Percentiles rank a stretch among this genome's conserved stretches.
phyloP scores from a whole-genome alignment of 37 sponge, comb jelly and placozoan species.

The Cliona cf. orientalis region DNA sequence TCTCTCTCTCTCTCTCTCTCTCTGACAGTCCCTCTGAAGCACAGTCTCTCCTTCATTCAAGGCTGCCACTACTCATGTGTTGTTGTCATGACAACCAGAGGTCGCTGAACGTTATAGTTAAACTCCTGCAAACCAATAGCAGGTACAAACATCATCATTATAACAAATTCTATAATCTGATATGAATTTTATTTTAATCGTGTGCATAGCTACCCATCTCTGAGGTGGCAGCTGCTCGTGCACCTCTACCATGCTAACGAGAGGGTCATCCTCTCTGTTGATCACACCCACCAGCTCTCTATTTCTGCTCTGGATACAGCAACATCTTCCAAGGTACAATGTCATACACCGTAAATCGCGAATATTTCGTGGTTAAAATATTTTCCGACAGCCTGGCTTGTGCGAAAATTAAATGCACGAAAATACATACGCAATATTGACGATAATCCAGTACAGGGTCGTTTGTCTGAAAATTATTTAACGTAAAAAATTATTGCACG shows the following conservation, averaged over 20 bases:
- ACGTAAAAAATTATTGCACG: too few relatives aligned
- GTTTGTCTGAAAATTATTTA: too few relatives aligned
- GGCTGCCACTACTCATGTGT: slow-evolving; percentile 52
- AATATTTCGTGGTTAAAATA: too few relatives aligned
- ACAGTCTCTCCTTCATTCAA: slow-evolving; percentile 11
- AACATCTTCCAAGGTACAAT: slow-evolving; percentile 7
- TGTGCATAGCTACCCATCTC: slow-evolving; percentile 40
- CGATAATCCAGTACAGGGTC: too few relatives aligned
- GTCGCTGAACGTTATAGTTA: slow-evolving; percentile 15
- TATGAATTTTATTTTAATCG: not conserved
- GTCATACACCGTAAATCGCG: not conserved
- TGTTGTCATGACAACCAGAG: slow-evolving; percentile 36
- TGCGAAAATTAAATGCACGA: too few relatives aligned
- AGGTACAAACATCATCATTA: slow-evolving; percentile 18
- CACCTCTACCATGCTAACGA: slow-evolving; percentile 37
- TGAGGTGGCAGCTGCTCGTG: slow-evolving; percentile 62
- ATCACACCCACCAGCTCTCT: slow-evolving; percentile 16
- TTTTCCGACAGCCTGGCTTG: too few relatives aligned
- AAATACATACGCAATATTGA: too few relatives aligned
- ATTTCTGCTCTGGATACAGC: not conserved
- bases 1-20: slow-evolving; percentile 5
- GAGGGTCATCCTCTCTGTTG: slow-evolving; percentile 45
- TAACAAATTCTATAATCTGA: not conserved
- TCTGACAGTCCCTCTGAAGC: slow-evolving; percentile 26
- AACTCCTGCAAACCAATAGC: slow-evolving; percentile 37